Evolutionary conservation across 37 sponge, comb jelly and placozoan genomes (phyloP), one percentile per base, ranked within the genome.

Genomic region (Cliona cf. orientalis): DNA sequence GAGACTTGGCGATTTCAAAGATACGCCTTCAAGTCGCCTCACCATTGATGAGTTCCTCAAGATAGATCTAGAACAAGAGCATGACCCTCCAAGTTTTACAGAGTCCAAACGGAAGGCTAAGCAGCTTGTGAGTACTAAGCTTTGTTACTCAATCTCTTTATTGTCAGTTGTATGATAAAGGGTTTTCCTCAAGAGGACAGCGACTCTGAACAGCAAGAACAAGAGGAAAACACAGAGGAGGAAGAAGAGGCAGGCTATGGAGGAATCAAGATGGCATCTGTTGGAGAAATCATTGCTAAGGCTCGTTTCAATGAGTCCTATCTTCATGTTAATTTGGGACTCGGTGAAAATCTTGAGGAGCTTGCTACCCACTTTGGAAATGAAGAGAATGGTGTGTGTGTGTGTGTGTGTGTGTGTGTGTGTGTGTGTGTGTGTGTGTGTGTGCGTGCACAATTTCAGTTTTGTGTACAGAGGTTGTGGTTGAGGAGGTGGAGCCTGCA

Each of bases 1-100:
- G 71, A 85, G 97, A 32, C 71, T 99, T 55, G 71, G 85, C 32
- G 99, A 99, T 74, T 99, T 99, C 70, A 74, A 84, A 60, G 88
- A 94, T 61, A 99, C 99, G 7, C 89, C 99, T n/a, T 95, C 97
- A 31, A 90, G 97, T 70, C 73, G 87, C 5, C 94, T 99, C 28
- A 99, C 97, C 46, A 99, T 99, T 38, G 97, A 97, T 36, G 97
- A 99, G 81, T 99, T 99, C 85, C 78, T 95, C 34, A 87, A 92
- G 82, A 90, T 99, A 32, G 97, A 99, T 60, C 80, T 99, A 79
- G 95, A 92, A 26, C 89, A 97, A 42, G 99, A 99, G 63, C 90
- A 97, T 49, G 99, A 99, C 68, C 99, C 99, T 3, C 99, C 99
- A 1, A 89, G 97, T 60, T 99, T 88, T 77, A 28, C 45, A 0